Evolutionary conservation across 2,797 vertebrate genomes (phyloP).

Genomic region (Xiphophorus birchmanni): DNA sequence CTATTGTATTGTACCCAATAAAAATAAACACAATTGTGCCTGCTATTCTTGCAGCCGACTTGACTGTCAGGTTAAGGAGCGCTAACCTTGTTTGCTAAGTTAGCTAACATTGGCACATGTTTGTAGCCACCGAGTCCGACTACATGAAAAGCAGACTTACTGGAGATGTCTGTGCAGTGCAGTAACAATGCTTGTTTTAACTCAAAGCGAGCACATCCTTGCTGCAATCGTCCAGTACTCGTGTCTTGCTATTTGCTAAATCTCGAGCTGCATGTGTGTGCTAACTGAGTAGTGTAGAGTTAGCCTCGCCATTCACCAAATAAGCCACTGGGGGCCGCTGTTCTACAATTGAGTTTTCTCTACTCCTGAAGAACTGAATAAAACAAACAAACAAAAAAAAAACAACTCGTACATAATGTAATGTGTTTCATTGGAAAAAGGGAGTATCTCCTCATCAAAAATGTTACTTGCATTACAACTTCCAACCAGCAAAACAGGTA

Average conservation of each 20-base stretch:
- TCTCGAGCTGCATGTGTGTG: conserved; percentile 56
- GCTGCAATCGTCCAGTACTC: conserved; percentile 40
- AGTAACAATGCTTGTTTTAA: conserved; percentile 50
- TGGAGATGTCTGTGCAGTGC: conserved; percentile 30
- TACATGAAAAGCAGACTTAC: conserved; percentile 60
- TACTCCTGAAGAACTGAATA: not conserved
- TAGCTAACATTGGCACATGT: conserved; percentile 61
- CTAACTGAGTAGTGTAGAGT: conserved; percentile 50
- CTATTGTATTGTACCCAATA: not conserved
- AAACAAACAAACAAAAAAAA: not conserved
- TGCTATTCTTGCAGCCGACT: conserved; percentile 24
- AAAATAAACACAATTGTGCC: conserved; percentile 7
- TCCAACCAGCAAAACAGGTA: not conserved
- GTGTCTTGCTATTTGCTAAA: conserved; percentile 59
- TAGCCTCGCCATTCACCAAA: conserved; percentile 42
- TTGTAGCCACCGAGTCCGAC: conserved; percentile 28
- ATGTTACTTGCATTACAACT: not conserved
- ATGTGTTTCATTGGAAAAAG: not conserved
- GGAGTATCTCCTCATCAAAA: not conserved
- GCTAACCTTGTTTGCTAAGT: conserved; percentile 49
- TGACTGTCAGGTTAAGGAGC: conserved; percentile 34
- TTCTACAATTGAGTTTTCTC: conserved; percentile 24
- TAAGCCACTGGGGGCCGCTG: conserved; percentile 50
- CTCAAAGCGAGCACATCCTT: conserved; percentile 38
- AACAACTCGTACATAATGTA: too few species aligned